These are phyloP conservation scores for Halcyon senegalensis DNA, from an alignment of 2,113 vertebrate genomes.

Conservation along the genomic window DNA sequence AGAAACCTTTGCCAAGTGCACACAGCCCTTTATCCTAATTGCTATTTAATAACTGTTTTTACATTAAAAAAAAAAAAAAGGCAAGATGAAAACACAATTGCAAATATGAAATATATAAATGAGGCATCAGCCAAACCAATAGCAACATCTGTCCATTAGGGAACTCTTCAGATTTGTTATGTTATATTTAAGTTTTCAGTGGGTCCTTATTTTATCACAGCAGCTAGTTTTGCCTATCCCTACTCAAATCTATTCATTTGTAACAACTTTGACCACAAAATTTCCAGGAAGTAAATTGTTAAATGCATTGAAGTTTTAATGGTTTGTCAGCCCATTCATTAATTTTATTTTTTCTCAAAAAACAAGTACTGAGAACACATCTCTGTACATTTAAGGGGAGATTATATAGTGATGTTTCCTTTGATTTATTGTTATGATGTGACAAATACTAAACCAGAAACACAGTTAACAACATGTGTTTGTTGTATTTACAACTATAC, in stretches of 20 bases:
- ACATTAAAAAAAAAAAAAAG: neutral
- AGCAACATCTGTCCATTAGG: neutral
- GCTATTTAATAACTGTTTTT: neutral
- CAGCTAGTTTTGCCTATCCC: neutral
- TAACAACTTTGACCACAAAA: neutral
- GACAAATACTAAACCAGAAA: neutral
- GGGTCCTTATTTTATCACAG: neutral
- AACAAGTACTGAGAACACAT: neutral
- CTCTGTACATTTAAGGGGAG: neutral
- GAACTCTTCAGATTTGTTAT: neutral
- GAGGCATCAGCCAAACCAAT: neutral
- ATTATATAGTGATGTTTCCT: neutral
- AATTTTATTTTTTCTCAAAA: neutral
- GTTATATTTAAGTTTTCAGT: neutral
- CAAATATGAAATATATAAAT: neutral
- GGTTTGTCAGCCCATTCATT: neutral
- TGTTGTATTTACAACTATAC: neutral
- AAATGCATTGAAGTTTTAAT: neutral
- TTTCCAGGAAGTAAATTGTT: neutral
- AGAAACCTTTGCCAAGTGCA: neutral
- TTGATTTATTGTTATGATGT: neutral
- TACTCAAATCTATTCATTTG: neutral
- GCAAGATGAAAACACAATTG: neutral
- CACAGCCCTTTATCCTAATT: neutral
- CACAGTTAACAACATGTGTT: neutral